Conservation (phyloP, 2,113 vertebrate genomes). For the Verasper variegatus region DNA sequence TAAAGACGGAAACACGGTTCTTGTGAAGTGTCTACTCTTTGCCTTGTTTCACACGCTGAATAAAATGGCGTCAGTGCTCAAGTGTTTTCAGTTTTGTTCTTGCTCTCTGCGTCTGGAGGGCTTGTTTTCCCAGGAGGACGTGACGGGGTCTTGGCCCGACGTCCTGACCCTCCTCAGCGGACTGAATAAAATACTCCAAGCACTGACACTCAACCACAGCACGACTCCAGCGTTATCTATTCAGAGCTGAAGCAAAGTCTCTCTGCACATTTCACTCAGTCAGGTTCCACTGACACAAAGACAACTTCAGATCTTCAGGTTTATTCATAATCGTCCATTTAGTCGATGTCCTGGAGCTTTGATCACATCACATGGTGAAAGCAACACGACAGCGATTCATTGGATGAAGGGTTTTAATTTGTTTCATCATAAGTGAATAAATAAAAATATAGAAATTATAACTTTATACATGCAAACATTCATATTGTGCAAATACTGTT, state of each 20-base stretch:
- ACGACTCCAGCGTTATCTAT: conserved; percentile 56
- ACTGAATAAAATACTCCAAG: conserved; percentile 72
- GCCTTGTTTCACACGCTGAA: conserved; percentile 74
- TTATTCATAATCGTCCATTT: neutral
- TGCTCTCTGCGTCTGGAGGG: conserved; percentile 68
- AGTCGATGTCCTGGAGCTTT: neutral
- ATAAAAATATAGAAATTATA: neutral
- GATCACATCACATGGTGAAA: too few species aligned
- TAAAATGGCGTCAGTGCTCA: conserved; percentile 77
- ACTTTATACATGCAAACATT: too few species aligned
- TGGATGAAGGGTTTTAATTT: neutral
- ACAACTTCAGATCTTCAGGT: neutral
- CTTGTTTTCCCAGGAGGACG: conserved; percentile 31
- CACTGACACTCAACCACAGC: conserved; percentile 22
- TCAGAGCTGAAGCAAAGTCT: neutral
- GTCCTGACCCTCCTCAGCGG: conserved; percentile 54
- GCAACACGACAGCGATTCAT: too few species aligned
- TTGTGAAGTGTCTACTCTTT: conserved; percentile 78
- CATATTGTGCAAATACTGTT: neutral
- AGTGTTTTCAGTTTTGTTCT: conserved; percentile 70
- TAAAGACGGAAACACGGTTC: conserved; percentile 69
- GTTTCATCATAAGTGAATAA: neutral
- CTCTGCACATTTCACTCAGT: neutral
- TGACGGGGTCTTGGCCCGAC: conserved; percentile 36
- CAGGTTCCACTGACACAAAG: neutral